These are phyloP conservation scores for Apomyelois bistriatella DNA, from an alignment of 2,888 invertebrate species.

Conservation along the genomic window DNA sequence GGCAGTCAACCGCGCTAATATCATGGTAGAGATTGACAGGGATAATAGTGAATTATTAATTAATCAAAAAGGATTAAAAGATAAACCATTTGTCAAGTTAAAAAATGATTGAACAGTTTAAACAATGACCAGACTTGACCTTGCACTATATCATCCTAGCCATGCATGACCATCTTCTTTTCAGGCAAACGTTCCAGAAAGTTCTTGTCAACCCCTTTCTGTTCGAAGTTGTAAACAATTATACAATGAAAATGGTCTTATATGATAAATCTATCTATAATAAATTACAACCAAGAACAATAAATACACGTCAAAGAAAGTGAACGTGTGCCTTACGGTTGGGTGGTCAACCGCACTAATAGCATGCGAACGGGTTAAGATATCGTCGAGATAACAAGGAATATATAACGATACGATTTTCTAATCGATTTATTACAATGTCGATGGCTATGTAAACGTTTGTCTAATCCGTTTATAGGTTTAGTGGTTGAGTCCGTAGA, in stretches of 20 bases:
- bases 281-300: neutral
- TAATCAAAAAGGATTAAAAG: too few relatives aligned
- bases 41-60: neutral
- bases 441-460: neutral
- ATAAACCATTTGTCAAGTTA: too few relatives aligned
- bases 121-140: too few relatives aligned
- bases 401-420: neutral
- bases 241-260: too few relatives aligned
- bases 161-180: too few relatives aligned
- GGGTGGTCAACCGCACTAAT: constrained; percentile 8
- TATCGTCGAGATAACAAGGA: neutral
- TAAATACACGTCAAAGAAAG: neutral
- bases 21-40: neutral
- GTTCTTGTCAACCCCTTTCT: too few relatives aligned
- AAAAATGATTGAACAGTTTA: too few relatives aligned
- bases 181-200: too few relatives aligned
- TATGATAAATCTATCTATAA: too few relatives aligned
- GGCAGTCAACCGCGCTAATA: constrained; percentile 7
- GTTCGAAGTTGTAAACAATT: too few relatives aligned
- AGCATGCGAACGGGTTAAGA: neutral
- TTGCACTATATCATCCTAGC: too few relatives aligned
- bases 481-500: too few relatives aligned
- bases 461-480: neutral
- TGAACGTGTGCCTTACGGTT: constrained; percentile 1
- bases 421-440: neutral